Base-by-base conservation (phyloP, 2,888 invertebrate genomes). In the Carterocephalus palaemon region DNA sequence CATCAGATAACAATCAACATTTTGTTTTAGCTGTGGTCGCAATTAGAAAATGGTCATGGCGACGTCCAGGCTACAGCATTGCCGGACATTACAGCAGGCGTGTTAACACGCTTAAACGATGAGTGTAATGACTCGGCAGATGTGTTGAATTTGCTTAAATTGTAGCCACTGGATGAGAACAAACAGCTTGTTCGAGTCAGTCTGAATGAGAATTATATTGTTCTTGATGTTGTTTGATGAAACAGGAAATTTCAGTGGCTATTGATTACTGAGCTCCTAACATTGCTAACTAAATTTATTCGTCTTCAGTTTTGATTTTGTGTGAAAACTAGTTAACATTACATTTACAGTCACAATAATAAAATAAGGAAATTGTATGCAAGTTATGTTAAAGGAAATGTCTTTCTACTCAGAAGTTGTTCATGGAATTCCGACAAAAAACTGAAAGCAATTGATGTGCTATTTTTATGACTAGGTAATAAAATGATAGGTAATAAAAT, bases 121-220 rank as follows among this genome's bases (percentile, higher is more conserved):
- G 65, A 65, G 83, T 76, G 70, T 84, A 85, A 85, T 79, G 85
- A 84, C 84, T 76, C 62, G 75, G 70, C 81, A 83, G 82, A 78
- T 84, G 84, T 66, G 70, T 72, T 64, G 67, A 75, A 75, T 75
- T 74, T 69, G 71, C 72, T 68, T 75, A 72, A 77, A 80, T 73
- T 75, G 72, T 70, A 65, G 16, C 42, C 15, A 13, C 42, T 33
- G 19, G 19, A 42, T 28, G 26, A 41, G 24, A 29, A 36, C 24
- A 45, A 10, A 24, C 12, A 31, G 24, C 38, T 8, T 5, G 29
- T 19, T 29, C 16, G 22, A 7, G 9, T 7, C 10, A 19, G 9
- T 28, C 20, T 19, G 13, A 34, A 8, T 26, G 41, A 41, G 19
- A 24, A 41, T 17, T 17, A 26, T 12, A 34, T 16, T 42, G 9